Conservation (phyloP, 2,797 vertebrate species). For the Takifugu rubripes region DNA sequence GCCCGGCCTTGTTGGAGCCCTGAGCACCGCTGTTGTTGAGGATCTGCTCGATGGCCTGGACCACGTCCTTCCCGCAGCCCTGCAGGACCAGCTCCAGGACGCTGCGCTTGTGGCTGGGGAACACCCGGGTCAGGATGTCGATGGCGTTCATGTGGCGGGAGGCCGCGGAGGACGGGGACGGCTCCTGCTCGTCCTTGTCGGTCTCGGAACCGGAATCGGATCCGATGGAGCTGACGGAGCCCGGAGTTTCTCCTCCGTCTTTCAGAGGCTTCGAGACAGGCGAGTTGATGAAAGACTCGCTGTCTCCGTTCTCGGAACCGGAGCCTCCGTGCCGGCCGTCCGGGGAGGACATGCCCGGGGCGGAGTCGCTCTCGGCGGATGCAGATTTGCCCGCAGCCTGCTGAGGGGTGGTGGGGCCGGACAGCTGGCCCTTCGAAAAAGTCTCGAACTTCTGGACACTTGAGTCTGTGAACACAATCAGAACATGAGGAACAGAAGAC, state of each 20-base stretch:
- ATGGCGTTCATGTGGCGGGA: constrained; percentile 94
- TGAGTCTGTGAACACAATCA: constrained; percentile 73
- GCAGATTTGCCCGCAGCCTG: constrained; percentile 80
- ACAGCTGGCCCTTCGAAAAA: constrained; percentile 86
- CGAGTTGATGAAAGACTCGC: constrained; percentile 90
- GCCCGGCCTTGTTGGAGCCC: constrained; percentile 53
- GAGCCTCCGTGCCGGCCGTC: constrained; percentile 85
- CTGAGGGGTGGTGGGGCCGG: constrained; percentile 78
- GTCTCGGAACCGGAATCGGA: constrained; percentile 93
- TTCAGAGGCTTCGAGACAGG: constrained; percentile 85
- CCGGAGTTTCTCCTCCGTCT: constrained; percentile 88
- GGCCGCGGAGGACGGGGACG: constrained; percentile 79
- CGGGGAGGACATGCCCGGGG: constrained; percentile 86
- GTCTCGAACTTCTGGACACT: constrained; percentile 95
- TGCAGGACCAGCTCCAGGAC: constrained; percentile 95
- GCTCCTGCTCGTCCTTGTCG: constrained; percentile 87
- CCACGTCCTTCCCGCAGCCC: constrained; percentile 96
- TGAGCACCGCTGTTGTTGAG: constrained; percentile 89
- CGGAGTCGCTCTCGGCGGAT: constrained; percentile 87
- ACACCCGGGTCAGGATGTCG: constrained; percentile 95
- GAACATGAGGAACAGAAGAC: background rate
- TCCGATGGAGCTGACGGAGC: constrained; percentile 91
- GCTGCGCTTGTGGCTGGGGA: constrained; percentile 93
- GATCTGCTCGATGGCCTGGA: constrained; percentile 98
- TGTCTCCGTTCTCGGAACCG: constrained; percentile 93